Percentiles rank a stretch among this genome's conserved stretches.
Conservation (phyloP, 1,140 invertebrate species). For the Anoplophora glabripennis region DNA sequence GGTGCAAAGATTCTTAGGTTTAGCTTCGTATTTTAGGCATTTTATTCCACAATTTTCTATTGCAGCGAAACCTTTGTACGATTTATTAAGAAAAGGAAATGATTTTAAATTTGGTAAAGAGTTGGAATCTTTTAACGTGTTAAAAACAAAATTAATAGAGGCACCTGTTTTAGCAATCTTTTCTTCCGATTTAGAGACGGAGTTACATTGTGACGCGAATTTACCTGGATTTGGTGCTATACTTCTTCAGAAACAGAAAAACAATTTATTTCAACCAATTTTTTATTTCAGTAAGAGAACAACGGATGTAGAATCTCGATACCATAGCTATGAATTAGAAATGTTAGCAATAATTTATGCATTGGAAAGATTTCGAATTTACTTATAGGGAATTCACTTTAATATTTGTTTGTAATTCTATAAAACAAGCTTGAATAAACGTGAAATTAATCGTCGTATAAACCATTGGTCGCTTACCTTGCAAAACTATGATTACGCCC, state of each 20-base stretch:
- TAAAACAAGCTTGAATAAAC: constrained; percentile 34
- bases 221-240: too few species aligned
- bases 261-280: constrained; percentile 36
- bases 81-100: too few species aligned
- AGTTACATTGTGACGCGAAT: too few species aligned
- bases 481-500: constrained; percentile 31
- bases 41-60: too few species aligned
- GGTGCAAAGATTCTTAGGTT: too few species aligned
- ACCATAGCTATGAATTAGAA: constrained; percentile 49
- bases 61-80: too few species aligned
- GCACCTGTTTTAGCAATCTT: too few species aligned
- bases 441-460: constrained; percentile 31
- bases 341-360: constrained; percentile 49
- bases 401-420: constrained; percentile 40
- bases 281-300: constrained; percentile 45
- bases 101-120: too few species aligned
- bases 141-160: too few species aligned
- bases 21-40: too few species aligned
- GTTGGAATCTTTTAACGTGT: too few species aligned
- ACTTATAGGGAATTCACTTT: constrained; percentile 47
- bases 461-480: constrained; percentile 28
- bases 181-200: too few species aligned
- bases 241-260: constrained; percentile 16
- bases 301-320: constrained; percentile 44
- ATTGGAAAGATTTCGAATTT: constrained; percentile 48